Conservation (phyloP, 2,888 invertebrate species). For the Microctonus hyperodae region DNA sequence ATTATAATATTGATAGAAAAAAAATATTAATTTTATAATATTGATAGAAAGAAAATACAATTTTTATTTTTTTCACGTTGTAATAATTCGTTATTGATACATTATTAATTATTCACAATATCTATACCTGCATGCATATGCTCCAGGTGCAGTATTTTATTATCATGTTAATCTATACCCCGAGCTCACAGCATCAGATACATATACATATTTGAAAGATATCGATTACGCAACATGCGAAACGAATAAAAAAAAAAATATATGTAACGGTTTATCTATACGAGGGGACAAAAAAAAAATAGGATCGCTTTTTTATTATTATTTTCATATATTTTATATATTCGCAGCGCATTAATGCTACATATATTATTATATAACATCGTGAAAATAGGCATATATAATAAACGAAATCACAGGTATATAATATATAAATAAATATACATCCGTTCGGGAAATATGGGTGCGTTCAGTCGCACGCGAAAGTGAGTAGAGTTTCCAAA, state of each 20-base stretch:
- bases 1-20: no score
- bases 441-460: conserved; percentile 25
- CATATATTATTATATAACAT: no score
- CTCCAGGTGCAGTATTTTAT: conserved; percentile 11
- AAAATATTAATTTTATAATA: not conserved
- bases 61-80: not conserved
- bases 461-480: conserved; percentile 14
- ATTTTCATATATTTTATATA: conserved; percentile 3
- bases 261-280: conserved; percentile 16
- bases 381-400: conserved; percentile 22
- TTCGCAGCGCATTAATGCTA: conserved; percentile 18
- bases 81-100: conserved; percentile 10
- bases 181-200: not conserved
- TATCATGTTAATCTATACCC: conserved; percentile 13
- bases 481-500: conserved; percentile 1
- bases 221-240: conserved; percentile 23
- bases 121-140: not conserved
- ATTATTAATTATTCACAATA: not conserved
- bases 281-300: conserved; percentile 6
- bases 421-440: not conserved
- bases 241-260: not conserved
- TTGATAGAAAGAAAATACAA: not conserved
- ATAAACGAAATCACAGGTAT: conserved; percentile 11
- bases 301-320: conserved; percentile 7
- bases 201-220: conserved; percentile 14